A percentile compares a stretch with the other conserved stretches of the same genome.
These are phyloP conservation scores for Ceratotherium simum DNA, from an alignment of 2,113 vertebrate species.

Conservation along the genomic window DNA sequence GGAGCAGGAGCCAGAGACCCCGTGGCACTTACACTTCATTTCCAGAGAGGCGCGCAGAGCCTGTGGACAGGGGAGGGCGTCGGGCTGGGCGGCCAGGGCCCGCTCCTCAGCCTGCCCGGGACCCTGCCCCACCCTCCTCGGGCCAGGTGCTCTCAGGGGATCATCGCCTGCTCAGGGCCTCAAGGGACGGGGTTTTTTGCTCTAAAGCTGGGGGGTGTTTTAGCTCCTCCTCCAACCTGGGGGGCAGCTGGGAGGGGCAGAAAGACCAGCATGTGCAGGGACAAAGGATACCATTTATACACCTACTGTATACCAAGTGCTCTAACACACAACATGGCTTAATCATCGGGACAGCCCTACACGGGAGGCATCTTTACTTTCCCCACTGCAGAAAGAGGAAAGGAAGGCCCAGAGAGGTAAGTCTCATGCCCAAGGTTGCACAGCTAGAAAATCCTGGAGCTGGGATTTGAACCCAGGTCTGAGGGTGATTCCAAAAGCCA, in stretches of 20 bases:
- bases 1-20: conserved; percentile 98
- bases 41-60: conserved; percentile 94
- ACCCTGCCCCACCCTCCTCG: not conserved
- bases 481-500: not conserved
- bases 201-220: not conserved
- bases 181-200: not conserved
- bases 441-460: not conserved
- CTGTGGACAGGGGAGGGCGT: conserved; percentile 85
- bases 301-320: not conserved
- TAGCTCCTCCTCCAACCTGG: not conserved
- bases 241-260: not conserved
- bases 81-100: not conserved
- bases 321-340: not conserved
- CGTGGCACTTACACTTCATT: conserved; percentile 99
- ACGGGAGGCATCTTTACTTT: not conserved
- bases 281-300: not conserved
- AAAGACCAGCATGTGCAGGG: not conserved
- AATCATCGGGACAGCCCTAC: not conserved
- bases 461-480: conserved; percentile 44
- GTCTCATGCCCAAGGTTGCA: not conserved
- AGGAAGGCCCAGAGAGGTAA: not conserved
- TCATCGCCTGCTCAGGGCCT: not conserved
- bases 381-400: not conserved
- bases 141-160: not conserved
- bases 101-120: conserved; percentile 49